These are phyloP conservation scores for Euwallacea similis DNA, from an alignment of 1,140 invertebrate genomes.

Conservation along the genomic window DNA sequence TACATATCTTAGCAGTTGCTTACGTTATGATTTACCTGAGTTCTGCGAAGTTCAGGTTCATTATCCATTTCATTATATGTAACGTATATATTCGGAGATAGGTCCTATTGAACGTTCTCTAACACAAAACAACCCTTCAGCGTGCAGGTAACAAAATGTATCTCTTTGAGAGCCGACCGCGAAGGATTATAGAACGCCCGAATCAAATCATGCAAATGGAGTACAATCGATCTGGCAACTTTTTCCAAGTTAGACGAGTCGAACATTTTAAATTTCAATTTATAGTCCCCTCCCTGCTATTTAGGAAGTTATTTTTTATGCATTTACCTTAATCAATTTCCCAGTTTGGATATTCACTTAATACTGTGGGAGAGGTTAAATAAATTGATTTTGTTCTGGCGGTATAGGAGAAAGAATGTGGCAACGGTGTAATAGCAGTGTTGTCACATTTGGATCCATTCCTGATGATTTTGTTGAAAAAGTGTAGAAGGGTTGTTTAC, in stretches of 20 bases:
- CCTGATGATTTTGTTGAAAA: too few species aligned
- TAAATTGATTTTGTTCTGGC: conserved; percentile 8
- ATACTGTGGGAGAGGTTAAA: background rate
- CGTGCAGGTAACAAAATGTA: too few species aligned
- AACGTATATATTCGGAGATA: too few species aligned
- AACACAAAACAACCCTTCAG: too few species aligned
- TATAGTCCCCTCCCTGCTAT: background rate
- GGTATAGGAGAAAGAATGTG: background rate
- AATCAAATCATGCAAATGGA: conserved; percentile 7
- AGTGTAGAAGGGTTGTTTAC: background rate
- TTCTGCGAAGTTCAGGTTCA: too few species aligned
- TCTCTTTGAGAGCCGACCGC: background rate
- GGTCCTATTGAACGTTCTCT: too few species aligned
- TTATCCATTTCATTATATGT: too few species aligned
- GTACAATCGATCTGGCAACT: conserved; percentile 1
- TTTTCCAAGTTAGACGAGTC: background rate
- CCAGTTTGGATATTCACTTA: conserved; percentile 6
- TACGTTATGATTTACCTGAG: too few species aligned
- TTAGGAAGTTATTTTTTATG: conserved; percentile 4
- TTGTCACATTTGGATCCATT: too few species aligned
- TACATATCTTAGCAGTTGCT: too few species aligned
- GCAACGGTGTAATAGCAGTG: too few species aligned
- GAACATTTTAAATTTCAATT: conserved; percentile 6
- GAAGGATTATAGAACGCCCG: background rate
- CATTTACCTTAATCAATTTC: conserved; percentile 4